These are phyloP conservation scores for Taenioides sp. DNA, from an alignment of 2,797 vertebrate species.

Conservation along the genomic window DNA sequence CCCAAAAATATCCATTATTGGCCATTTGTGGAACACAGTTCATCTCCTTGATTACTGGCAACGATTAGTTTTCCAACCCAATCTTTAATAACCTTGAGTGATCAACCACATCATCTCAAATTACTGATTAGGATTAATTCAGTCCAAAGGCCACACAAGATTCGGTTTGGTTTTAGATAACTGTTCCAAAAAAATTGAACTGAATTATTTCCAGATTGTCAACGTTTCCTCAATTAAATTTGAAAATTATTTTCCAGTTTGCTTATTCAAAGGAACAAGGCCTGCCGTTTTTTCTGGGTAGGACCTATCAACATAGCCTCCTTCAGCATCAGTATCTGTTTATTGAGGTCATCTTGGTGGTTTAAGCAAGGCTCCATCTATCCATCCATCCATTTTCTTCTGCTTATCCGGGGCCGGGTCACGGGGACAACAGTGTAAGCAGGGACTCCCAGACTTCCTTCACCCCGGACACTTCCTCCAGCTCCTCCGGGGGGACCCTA, in stretches of 20 bases:
- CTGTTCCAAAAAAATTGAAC: background rate
- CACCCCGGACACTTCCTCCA: too few species aligned
- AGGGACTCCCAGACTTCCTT: too few species aligned
- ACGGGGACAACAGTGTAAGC: too few species aligned
- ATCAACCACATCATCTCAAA: constrained; percentile 1
- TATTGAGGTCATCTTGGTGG: too few species aligned
- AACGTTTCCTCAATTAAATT: constrained; percentile 1
- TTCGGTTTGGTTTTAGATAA: background rate
- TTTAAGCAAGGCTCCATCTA: too few species aligned
- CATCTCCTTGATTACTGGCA: background rate
- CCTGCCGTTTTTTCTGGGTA: too few species aligned
- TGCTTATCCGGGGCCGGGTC: too few species aligned
- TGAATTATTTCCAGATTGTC: constrained; percentile 3
- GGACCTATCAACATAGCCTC: too few species aligned
- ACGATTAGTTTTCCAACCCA: background rate
- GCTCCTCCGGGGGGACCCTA: too few species aligned
- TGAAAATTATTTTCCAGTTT: constrained; percentile 11
- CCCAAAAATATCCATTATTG: too few species aligned
- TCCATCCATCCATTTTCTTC: too few species aligned
- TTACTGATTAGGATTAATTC: background rate
- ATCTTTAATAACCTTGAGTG: background rate
- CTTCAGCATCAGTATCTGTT: too few species aligned
- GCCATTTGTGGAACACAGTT: background rate
- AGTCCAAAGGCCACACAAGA: background rate
- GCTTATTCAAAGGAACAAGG: constrained; percentile 20